A percentile compares a stretch with the other conserved stretches of the same genome.
phyloP scores from a whole-genome alignment of 2,888 invertebrate species.

The Germaria angustata region DNA sequence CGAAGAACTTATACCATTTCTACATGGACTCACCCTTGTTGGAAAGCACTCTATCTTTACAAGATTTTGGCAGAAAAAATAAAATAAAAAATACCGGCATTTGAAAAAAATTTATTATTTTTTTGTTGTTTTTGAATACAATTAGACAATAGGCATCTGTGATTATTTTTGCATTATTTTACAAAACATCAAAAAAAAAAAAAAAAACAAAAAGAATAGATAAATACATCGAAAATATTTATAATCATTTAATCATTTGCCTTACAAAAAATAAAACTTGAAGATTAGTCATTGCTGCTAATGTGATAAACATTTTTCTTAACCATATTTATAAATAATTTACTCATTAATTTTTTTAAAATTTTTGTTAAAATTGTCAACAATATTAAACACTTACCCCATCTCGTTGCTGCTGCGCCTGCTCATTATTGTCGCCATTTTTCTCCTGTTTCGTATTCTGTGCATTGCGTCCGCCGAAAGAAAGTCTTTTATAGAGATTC shows the following conservation, averaged over 20 bases:
- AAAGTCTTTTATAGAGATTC: constrained; percentile 69
- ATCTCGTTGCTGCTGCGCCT: constrained; percentile 41
- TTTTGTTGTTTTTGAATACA: not conserved
- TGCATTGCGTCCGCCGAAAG: constrained; percentile 70
- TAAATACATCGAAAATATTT: not conserved
- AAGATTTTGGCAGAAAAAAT: not conserved
- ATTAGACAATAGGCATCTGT: not conserved
- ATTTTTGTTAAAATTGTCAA: too few species aligned
- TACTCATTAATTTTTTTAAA: too few species aligned
- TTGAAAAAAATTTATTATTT: not conserved
- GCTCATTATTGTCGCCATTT: constrained; percentile 40
- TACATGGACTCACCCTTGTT: too few species aligned
- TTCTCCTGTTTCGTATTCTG: constrained; percentile 56
- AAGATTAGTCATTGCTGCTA: too few species aligned
- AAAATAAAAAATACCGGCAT: not conserved
- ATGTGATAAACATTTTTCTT: too few species aligned
- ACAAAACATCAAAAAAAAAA: too few species aligned
- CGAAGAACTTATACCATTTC: too few species aligned
- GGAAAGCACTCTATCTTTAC: not conserved
- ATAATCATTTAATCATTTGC: too few species aligned
- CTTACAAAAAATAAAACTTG: too few species aligned
- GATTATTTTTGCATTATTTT: not conserved
- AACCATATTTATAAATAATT: too few species aligned
- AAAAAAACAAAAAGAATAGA: not conserved
- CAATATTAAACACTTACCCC: constrained; percentile 60